Conservation (phyloP, 2,888 invertebrate genomes). For the Imbricaverruca yamaguchii region DNA sequence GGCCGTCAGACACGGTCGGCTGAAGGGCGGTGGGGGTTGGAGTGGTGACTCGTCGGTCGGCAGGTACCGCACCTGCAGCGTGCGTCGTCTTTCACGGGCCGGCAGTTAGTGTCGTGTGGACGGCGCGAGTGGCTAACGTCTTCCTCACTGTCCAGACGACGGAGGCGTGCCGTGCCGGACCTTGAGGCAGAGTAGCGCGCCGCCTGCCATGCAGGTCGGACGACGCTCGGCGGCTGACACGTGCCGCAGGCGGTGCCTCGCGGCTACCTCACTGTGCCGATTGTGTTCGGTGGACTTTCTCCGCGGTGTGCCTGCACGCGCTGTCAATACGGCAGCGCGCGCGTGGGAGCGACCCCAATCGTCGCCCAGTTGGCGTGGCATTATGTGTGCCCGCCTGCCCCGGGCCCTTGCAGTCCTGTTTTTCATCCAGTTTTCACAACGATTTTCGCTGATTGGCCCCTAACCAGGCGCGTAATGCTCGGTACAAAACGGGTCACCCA, state of each 20-base stretch:
- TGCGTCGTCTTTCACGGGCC: too few relatives aligned
- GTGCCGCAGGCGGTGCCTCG: constrained; percentile 39
- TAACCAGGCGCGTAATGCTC: background rate
- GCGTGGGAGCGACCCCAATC: constrained; percentile 11
- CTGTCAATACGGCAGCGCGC: background rate
- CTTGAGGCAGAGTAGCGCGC: constrained; percentile 44
- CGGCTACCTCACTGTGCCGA: background rate
- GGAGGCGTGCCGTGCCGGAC: constrained; percentile 46
- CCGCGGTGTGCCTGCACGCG: background rate
- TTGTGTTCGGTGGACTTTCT: background rate
- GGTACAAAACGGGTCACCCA: background rate
- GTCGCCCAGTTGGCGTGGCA: background rate
- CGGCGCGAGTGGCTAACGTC: too few relatives aligned
- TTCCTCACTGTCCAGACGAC: constrained; percentile 38
- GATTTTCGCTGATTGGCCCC: background rate
- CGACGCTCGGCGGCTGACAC: constrained; percentile 29
- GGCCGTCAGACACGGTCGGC: too few relatives aligned
- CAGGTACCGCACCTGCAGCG: too few relatives aligned
- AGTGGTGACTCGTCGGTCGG: too few relatives aligned
- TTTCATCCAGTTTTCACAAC: background rate
- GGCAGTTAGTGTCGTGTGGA: too few relatives aligned
- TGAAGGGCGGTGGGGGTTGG: too few relatives aligned
- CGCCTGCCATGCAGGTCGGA: constrained; percentile 34
- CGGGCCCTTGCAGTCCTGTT: constrained; percentile 5
- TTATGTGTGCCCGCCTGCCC: background rate